phyloP scores from a whole-genome alignment of 1,140 invertebrate genomes.

The Eupeodes corollae region DNA sequence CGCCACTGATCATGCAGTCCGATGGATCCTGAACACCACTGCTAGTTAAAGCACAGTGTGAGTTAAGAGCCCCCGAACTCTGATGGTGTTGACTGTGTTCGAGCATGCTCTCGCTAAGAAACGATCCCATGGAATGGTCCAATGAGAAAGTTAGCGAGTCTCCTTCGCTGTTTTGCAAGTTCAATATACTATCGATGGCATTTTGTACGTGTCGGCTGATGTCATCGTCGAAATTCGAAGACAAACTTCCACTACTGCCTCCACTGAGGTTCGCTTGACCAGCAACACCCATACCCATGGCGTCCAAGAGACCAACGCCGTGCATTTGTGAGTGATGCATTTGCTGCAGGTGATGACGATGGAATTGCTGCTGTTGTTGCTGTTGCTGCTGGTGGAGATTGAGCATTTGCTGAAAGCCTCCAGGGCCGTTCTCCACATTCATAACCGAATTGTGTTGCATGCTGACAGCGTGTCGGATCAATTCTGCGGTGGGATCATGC shows the following conservation, averaged over 20 bases:
- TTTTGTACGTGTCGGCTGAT: conserved; percentile 66
- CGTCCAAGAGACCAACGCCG: background rate
- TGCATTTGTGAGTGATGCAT: conserved; percentile 18
- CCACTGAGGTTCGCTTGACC: background rate
- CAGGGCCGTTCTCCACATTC: conserved; percentile 6
- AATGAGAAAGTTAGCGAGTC: conserved; percentile 20
- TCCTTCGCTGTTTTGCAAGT: conserved; percentile 46
- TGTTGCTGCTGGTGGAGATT: conserved; percentile 25
- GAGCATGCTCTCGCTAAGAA: conserved; percentile 30
- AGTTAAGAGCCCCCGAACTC: background rate
- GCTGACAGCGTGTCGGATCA: conserved; percentile 6
- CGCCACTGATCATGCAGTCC: conserved; percentile 34
- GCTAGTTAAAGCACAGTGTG: background rate
- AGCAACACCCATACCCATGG: too few relatives aligned
- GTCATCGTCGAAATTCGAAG: conserved; percentile 42
- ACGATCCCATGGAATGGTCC: conserved; percentile 32
- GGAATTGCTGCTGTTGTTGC: conserved; percentile 14
- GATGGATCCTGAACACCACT: conserved; percentile 25
- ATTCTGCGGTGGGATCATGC: conserved; percentile 20
- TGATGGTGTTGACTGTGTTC: conserved; percentile 19
- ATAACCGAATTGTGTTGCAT: conserved; percentile 1
- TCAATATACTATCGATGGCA: conserved; percentile 66
- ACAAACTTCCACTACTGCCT: background rate
- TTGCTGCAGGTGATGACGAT: conserved; percentile 24
- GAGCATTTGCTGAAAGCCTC: conserved; percentile 19